phyloP scores from a whole-genome alignment of 1,140 invertebrate genomes.

The Probaryconus sp. region DNA sequence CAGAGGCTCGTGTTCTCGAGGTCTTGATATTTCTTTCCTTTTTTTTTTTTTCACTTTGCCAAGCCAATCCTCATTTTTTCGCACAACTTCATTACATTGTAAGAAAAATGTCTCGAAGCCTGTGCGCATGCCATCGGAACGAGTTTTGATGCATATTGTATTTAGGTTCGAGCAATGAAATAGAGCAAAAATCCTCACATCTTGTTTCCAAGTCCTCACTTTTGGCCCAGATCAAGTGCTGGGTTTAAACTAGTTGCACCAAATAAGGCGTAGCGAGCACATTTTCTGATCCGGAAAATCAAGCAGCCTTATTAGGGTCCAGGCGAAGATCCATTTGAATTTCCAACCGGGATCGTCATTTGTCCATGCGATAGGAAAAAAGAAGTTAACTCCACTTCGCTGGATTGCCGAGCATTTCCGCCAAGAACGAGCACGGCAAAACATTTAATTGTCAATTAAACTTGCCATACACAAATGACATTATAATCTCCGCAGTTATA shows the following conservation, averaged over 20 bases:
- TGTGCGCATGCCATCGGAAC: constrained; percentile 12
- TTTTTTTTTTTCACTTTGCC: constrained; percentile 14
- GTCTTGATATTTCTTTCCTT: constrained; percentile 8
- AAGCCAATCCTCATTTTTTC: constrained; percentile 25
- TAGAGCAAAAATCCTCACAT: constrained; percentile 26
- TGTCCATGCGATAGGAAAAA: constrained; percentile 27
- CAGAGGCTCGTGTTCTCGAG: constrained; percentile 5
- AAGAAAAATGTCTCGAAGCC: constrained; percentile 10
- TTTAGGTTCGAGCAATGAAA: constrained; percentile 31
- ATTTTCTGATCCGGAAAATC: constrained; percentile 23
- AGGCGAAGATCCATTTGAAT: constrained; percentile 42
- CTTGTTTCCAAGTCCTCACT: constrained; percentile 18
- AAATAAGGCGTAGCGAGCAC: constrained; percentile 10
- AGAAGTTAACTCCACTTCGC: constrained; percentile 19
- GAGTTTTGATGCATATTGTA: constrained; percentile 42
- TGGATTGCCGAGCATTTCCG: not conserved
- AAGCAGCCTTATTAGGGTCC: constrained; percentile 15
- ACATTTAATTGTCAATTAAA: constrained; percentile 24
- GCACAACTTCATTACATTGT: no score
- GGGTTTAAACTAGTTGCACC: constrained; percentile 14
- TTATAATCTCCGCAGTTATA: no score
- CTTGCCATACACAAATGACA: no score
- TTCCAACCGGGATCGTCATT: constrained; percentile 34
- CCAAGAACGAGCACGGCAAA: not conserved
- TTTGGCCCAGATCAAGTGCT: constrained; percentile 26